A percentile compares a stretch with the other conserved stretches of the same genome.
These are phyloP conservation scores for Enoplosus armatus DNA, from an alignment of 2,797 vertebrate genomes.

Conservation along the genomic window DNA sequence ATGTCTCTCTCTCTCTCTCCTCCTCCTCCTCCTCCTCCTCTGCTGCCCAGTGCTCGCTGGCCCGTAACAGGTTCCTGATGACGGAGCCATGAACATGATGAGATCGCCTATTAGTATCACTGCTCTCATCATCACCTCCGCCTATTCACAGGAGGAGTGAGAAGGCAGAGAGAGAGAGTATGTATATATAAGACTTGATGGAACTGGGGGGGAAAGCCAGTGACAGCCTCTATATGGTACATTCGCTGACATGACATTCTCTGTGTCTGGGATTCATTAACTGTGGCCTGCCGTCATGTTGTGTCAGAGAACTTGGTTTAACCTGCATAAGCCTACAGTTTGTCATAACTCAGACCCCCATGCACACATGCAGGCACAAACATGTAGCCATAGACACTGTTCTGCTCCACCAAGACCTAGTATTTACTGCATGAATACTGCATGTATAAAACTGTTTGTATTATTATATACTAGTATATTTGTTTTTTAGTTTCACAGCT, in stretches of 20 bases:
- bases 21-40: constrained; percentile 21
- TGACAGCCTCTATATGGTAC: not conserved
- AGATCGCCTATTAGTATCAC: constrained; percentile 48
- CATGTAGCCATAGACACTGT: not conserved
- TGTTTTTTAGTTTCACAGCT: not conserved
- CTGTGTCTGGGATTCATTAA: constrained; percentile 13
- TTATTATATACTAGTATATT: too few relatives aligned
- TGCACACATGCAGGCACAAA: constrained; percentile 1
- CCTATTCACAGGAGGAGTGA: constrained; percentile 30
- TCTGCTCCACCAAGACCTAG: not conserved
- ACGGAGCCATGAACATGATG: constrained; percentile 60
- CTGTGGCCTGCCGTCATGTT: not conserved
- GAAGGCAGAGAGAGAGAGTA: not conserved
- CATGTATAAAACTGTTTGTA: not conserved
- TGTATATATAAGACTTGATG: not conserved
- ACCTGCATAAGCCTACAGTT: not conserved
- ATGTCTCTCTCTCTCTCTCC: not conserved
- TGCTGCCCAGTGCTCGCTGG: constrained; percentile 57
- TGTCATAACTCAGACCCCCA: not conserved
- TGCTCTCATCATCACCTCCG: constrained; percentile 52
- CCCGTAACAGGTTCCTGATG: constrained; percentile 59
- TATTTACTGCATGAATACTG: not conserved
- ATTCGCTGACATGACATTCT: not conserved
- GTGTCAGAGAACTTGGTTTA: not conserved
- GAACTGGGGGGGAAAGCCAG: not conserved